phyloP scores from a whole-genome alignment of 2,888 invertebrate species.

The Ellobium chinense region DNA sequence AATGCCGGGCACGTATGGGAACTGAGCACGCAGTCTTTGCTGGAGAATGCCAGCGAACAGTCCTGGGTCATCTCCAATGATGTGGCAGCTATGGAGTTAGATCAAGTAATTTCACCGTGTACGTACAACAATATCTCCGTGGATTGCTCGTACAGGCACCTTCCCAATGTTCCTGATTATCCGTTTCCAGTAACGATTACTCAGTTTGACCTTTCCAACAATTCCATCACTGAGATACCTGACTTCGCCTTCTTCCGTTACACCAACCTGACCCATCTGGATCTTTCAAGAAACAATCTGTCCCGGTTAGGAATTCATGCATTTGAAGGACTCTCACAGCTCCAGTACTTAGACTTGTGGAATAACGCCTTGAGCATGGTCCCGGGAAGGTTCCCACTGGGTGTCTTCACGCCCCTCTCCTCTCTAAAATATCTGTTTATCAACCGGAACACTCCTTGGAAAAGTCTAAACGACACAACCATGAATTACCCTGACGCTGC shows the following conservation, averaged over 20 bases:
- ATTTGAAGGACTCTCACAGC: slow-evolving; percentile 1
- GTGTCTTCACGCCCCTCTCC: neutral
- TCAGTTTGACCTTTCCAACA: neutral
- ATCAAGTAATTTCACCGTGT: too few species aligned
- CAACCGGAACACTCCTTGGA: neutral
- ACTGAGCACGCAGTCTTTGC: too few species aligned
- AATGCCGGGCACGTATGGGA: too few species aligned
- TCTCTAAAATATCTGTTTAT: neutral
- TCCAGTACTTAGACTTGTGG: neutral
- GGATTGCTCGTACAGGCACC: too few species aligned
- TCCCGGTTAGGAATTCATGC: neutral
- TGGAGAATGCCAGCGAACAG: too few species aligned
- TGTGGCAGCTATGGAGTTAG: too few species aligned
- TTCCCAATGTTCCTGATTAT: too few species aligned
- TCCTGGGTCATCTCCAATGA: too few species aligned
- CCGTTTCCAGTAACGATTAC: too few species aligned
- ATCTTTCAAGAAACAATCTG: neutral
- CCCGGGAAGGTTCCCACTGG: neutral
- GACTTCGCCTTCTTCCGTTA: neutral
- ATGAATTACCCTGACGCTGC: slow-evolving; percentile 38
- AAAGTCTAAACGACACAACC: neutral
- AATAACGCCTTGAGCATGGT: neutral
- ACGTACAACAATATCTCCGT: too few species aligned
- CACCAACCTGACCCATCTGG: neutral
- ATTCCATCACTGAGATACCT: neutral